Base-by-base conservation (phyloP, 2,797 vertebrate genomes). In the Salmo trutta region DNA sequence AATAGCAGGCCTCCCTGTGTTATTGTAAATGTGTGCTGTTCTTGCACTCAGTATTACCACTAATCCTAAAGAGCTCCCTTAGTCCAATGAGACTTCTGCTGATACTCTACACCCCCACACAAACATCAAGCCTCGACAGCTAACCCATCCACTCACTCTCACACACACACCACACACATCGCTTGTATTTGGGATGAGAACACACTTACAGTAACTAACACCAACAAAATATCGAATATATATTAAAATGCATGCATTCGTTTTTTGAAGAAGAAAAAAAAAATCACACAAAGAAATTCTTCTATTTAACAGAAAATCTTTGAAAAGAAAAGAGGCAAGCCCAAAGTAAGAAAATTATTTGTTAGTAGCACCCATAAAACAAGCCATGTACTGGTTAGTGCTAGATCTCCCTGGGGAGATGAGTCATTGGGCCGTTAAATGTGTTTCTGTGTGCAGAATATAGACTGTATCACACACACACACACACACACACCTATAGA, bases 41-140 rank as follows among this genome's bases (percentile, higher is more conserved):
- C 81, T 82, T 79, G 78, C 81, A 88, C 81, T 84, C 84, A 72
- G 81, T 78, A 56, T 72, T 78, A 80, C 82, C 24, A 76, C 36
- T 74, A 54, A 81, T 66, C 83, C 41, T 68, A 74, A 83, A 75
- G 36, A 84, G 21, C 70, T 72, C 41, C 41, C 73, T 85, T 83
- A 77, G 76, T 47, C 77, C 66, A 70, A 81, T 81, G 71, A 81
- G 54, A 79, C 79, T 75, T 81, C 4, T 84, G 79, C 47, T 77
- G 70, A 77, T 79, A 87, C 29, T 51, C 19, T 24, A 47, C 41
- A 47, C 10, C n/a, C 24, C 24, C 59, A 64, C 59, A 64, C 3
- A 1, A 1, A 12, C 71, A 72, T 71, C 21, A 79, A 77, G 75
- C 67, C 75, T 85, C 82, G 73, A 76, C 88, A 76, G 73, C 79